Evolutionary conservation across 2,888 invertebrate genomes (phyloP), one percentile per base, ranked within the genome.

Genomic region (Amiota communis): DNA sequence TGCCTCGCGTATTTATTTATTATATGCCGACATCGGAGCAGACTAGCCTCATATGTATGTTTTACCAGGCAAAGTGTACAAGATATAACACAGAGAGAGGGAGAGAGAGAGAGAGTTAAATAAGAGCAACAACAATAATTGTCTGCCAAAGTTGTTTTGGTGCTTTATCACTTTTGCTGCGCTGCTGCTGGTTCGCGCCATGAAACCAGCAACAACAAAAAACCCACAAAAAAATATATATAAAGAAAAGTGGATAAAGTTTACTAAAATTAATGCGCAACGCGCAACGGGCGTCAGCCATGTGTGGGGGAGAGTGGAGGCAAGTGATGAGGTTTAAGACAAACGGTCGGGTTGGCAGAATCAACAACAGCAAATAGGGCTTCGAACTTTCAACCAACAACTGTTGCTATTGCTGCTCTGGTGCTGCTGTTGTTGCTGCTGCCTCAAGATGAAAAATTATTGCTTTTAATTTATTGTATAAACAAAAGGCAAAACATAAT

Each of bases 381-480:
- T 72, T 68, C 68, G 84, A 84, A 84, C 84, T 84, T 85, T 83
- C 86, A 86, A 85, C 84, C 84, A 80, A 79, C 77, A 72, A 76
- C 73, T 73, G 75, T 71, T 59, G 77, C 47, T 65, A 72, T 46
- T 61, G 67, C 13, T 61, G 64, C 57, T 53, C 75, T 72, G 76
- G 71, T 72, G 74, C 69, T 56, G 75, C 15, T 51, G 74, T 17
- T 61, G 67, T 11, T 49, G 53, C 56, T 49, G 51, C 79, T 84
- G 84, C 81, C 83, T 86, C 87, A 87, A 87, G 87, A 87, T 88
- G 87, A 87, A 87, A 88, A 87, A 88, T 88, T 87, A 87, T 87
- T 87, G 87, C 87, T 86, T 87, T 87, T 87, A 87, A 87, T 87
- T 87, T 87, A 88, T 87, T 87, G 86, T 87, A 86, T 83, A 83